A percentile compares a stretch with the other conserved stretches of the same genome.
Conservation (phyloP, 2,888 invertebrate species). For the Tenthredo livida region DNA sequence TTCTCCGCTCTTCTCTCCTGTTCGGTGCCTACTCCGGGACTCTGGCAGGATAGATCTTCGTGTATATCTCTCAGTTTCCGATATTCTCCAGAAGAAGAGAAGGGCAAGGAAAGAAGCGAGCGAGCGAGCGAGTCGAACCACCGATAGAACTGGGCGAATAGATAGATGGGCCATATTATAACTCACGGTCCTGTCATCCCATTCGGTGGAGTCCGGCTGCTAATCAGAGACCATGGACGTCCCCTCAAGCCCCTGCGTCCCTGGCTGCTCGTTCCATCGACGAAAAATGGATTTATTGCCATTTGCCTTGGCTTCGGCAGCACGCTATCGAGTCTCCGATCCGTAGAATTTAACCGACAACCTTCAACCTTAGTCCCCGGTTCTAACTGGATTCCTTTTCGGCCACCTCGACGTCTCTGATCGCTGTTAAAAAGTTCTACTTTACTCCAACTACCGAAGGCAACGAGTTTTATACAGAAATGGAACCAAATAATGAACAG, state of each 20-base stretch:
- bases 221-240: constrained; percentile 77
- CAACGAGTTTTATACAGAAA: neutral
- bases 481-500: neutral
- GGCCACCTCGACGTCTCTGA: constrained; percentile 54
- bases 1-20: neutral
- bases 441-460: neutral
- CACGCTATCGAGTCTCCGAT: constrained; percentile 79
- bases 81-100: constrained; percentile 61
- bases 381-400: constrained; percentile 56
- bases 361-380: constrained; percentile 57
- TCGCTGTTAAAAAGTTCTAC: neutral
- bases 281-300: constrained; percentile 79
- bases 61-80: constrained; percentile 60
- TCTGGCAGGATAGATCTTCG: constrained; percentile 46
- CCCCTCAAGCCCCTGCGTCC: constrained; percentile 63
- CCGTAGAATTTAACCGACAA: constrained; percentile 74
- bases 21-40: constrained; percentile 21
- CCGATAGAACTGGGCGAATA: constrained; percentile 77
- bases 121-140: neutral
- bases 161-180: constrained; percentile 79
- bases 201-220: constrained; percentile 78
- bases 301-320: constrained; percentile 78
- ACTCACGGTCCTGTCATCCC: constrained; percentile 78
- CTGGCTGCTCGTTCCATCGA: constrained; percentile 72
- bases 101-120: constrained; percentile 61